Evolutionary conservation across 1,140 invertebrate genomes (phyloP).

Genomic region (Drosophila ogumai): DNA sequence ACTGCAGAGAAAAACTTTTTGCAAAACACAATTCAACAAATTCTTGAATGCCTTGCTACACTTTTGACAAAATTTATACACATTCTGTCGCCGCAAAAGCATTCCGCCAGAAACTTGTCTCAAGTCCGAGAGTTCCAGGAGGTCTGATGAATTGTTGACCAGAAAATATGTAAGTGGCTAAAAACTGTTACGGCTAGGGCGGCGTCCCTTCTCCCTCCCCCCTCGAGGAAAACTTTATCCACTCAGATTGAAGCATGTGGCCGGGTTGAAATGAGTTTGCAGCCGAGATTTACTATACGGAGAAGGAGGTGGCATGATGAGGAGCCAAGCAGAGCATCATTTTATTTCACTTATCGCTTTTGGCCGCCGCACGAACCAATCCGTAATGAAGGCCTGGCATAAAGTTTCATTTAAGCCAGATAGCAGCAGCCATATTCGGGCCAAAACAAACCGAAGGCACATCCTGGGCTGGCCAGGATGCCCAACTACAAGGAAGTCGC

Average conservation of each 20-base stretch:
- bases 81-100: constrained; percentile 58
- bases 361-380: constrained; percentile 64
- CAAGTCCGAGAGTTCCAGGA: constrained; percentile 11
- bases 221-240: constrained; percentile 41
- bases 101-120: constrained; percentile 32
- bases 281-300: constrained; percentile 31
- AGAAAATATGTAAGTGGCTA: constrained; percentile 45
- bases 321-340: constrained; percentile 36
- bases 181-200: constrained; percentile 13
- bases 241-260: constrained; percentile 36
- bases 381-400: constrained; percentile 65
- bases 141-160: constrained; percentile 48
- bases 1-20: constrained; percentile 74
- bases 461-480: background rate
- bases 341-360: constrained; percentile 76
- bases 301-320: background rate
- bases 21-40: constrained; percentile 56
- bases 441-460: constrained; percentile 31
- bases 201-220: background rate
- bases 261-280: constrained; percentile 33
- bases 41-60: constrained; percentile 78
- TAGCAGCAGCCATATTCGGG: constrained; percentile 26
- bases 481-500: constrained; percentile 8
- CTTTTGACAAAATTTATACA: constrained; percentile 79
- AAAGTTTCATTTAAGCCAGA: constrained; percentile 71